Evolutionary conservation across 2,797 vertebrate genomes (phyloP).

Genomic region (Brachyrhaphis roseni): DNA sequence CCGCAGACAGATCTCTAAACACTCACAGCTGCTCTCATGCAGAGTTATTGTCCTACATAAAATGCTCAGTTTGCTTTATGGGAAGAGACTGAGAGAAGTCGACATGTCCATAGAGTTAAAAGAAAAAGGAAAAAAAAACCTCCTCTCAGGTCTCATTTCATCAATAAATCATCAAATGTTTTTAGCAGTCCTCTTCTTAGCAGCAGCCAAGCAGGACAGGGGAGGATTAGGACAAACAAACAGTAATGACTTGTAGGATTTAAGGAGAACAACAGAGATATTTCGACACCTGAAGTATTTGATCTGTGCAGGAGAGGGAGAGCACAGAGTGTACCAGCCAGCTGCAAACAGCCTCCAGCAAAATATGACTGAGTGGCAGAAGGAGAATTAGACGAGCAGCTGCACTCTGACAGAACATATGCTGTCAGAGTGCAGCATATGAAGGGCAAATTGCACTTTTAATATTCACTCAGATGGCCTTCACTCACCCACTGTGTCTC

Average conservation of each 20-base stretch:
- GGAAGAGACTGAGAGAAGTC: not conserved
- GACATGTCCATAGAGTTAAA: not conserved
- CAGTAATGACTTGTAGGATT: not conserved
- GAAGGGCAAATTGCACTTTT: not conserved
- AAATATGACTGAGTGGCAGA: slow-evolving; percentile 11
- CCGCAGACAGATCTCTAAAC: slow-evolving; percentile 18
- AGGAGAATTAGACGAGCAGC: slow-evolving; percentile 5
- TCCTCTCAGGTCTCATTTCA: slow-evolving; percentile 11
- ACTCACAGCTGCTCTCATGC: slow-evolving; percentile 19
- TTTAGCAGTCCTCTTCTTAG: not conserved
- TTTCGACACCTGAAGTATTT: slow-evolving; percentile 8
- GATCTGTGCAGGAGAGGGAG: slow-evolving; percentile 38
- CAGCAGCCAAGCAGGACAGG: slow-evolving; percentile 1
- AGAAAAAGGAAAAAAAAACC: not conserved
- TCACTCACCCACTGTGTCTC: slow-evolving; percentile 74
- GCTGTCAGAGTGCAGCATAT: too few relatives aligned
- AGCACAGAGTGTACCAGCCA: slow-evolving; percentile 67
- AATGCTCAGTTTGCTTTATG: not conserved
- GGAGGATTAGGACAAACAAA: slow-evolving; percentile 9
- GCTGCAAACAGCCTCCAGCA: slow-evolving; percentile 34
- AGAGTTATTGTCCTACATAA: not conserved
- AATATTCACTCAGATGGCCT: not conserved
- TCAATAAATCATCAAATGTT: slow-evolving; percentile 13
- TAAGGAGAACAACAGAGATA: slow-evolving; percentile 16
- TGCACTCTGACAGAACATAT: not conserved